Evolutionary conservation across 2,888 invertebrate genomes (phyloP).

Genomic region (Drosophila mulleri): DNA sequence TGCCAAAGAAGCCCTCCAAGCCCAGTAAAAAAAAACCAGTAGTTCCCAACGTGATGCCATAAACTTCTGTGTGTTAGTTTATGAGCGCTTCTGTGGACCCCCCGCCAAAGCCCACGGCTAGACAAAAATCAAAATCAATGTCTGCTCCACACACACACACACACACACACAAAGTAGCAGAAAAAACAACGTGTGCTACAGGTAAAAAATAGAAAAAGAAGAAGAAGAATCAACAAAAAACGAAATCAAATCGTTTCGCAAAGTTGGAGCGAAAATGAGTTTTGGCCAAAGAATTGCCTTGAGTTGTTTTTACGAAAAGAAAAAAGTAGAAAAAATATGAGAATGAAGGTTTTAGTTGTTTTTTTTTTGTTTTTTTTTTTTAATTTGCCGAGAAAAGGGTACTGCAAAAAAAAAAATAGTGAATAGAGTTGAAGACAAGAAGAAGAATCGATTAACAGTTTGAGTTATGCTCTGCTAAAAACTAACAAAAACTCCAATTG

Average conservation of each 20-base stretch:
- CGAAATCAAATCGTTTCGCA: slow-evolving; percentile 36
- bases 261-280: slow-evolving; percentile 50
- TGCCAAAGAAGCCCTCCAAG: not conserved
- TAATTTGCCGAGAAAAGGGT: slow-evolving; percentile 4
- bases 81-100: slow-evolving; percentile 16
- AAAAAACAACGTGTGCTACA: slow-evolving; percentile 12
- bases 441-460: not conserved
- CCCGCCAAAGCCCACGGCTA: slow-evolving; percentile 36
- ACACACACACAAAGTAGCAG: not conserved
- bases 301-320: slow-evolving; percentile 36
- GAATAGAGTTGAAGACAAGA: not conserved
- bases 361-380: not conserved
- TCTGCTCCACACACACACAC: slow-evolving; percentile 8
- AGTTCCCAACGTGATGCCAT: slow-evolving; percentile 63
- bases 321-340: slow-evolving; percentile 19
- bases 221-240: slow-evolving; percentile 19
- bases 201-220: slow-evolving; percentile 10
- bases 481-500: not conserved
- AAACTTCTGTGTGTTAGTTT: slow-evolving; percentile 42
- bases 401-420: slow-evolving; percentile 1
- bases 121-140: slow-evolving; percentile 54
- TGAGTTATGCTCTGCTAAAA: not conserved
- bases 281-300: slow-evolving; percentile 54
- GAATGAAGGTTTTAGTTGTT: slow-evolving; percentile 17
- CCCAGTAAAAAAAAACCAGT: slow-evolving; percentile 52